Evolutionary conservation across 1,140 invertebrate genomes (phyloP), one percentile per base, ranked within the genome.

Genomic region (Onthophagus taurus): DNA sequence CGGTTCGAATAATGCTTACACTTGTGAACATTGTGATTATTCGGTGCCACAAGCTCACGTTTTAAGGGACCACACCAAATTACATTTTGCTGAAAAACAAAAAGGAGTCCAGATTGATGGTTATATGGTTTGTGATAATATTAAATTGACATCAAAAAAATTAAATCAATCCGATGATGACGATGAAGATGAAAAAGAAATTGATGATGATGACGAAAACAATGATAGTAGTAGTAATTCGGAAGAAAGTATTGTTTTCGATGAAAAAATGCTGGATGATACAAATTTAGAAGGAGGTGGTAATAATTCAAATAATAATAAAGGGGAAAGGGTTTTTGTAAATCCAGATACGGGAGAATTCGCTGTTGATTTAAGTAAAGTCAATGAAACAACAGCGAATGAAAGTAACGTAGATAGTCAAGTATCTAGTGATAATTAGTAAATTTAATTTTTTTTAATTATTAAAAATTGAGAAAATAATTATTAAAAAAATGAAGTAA

Each of bases 11-110:
- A 72, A 73, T 42, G 65, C 69, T 61, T 72, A 83, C 58, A 67
- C 76, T 51, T 91, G 88, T 65, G 77, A 79, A n/a, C 80, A 84
- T 59, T 91, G 88, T 65, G 83, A 89, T 66, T 86, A 86, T 61
- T 80, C 80, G 14, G 83, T 83, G 2, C 75, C 80, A 0, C 84
- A 88, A 56, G 75, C 75, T 8, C 80, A 87, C 57, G 81, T 86
- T 44, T 60, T 87, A 5, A 68, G 76, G n/a, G 85, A 89, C 44
- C 86, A 90, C 63, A 71, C 81, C 17, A 85, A 83, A 62, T 66
- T 85, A 17, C 87, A 90, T 63, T 89, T 89, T 58, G 71, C 69
- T 42, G 48, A 67, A 47, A 67, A 68, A 21, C n/a, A n/a, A n/a
- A 76, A 76, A 55, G 62, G 70, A 37, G 63, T 76, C 11, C 72